Percentiles rank a stretch among this genome's conserved stretches.
These are phyloP conservation scores for Netelia fuscicornis DNA, from an alignment of 2,888 invertebrate species.

Conservation along the genomic window DNA sequence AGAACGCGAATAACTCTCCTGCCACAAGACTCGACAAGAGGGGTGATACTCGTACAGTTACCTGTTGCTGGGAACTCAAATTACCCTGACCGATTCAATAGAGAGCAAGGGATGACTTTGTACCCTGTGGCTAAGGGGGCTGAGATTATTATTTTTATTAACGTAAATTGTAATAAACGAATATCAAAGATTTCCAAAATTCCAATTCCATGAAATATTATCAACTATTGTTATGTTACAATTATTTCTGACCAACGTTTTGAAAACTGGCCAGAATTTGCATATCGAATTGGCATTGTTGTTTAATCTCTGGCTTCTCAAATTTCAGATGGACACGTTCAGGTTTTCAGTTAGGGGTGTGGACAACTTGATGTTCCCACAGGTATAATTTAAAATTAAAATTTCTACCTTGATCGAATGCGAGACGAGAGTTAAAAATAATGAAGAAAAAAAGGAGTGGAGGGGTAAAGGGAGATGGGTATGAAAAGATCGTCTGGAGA, in stretches of 20 bases:
- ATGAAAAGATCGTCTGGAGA: constrained; percentile 26
- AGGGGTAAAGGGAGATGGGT: constrained; percentile 29
- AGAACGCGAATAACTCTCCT: constrained; percentile 49
- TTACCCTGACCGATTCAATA: constrained; percentile 43
- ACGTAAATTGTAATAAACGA: background rate
- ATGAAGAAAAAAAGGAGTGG: constrained; percentile 51
- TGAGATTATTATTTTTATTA: background rate
- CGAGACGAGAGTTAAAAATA: constrained; percentile 12
- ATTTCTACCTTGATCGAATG: constrained; percentile 72
- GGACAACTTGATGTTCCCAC: constrained; percentile 77
- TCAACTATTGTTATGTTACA: background rate
- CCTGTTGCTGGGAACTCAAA: constrained; percentile 64
- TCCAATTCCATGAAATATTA: background rate
- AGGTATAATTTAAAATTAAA: constrained; percentile 77
- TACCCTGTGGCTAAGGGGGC: background rate
- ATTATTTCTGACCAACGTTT: background rate
- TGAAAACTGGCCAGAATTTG: constrained; percentile 23
- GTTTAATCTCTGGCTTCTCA: constrained; percentile 62
- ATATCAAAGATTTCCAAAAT: background rate
- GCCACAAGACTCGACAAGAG: constrained; percentile 46
- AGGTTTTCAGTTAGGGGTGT: constrained; percentile 47
- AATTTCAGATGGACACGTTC: constrained; percentile 55
- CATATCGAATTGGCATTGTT: constrained; percentile 69
- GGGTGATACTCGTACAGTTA: constrained; percentile 54
- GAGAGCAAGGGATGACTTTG: background rate